Base-by-base conservation (phyloP, 2,797 vertebrate species). In the Myotis planiceps region DNA sequence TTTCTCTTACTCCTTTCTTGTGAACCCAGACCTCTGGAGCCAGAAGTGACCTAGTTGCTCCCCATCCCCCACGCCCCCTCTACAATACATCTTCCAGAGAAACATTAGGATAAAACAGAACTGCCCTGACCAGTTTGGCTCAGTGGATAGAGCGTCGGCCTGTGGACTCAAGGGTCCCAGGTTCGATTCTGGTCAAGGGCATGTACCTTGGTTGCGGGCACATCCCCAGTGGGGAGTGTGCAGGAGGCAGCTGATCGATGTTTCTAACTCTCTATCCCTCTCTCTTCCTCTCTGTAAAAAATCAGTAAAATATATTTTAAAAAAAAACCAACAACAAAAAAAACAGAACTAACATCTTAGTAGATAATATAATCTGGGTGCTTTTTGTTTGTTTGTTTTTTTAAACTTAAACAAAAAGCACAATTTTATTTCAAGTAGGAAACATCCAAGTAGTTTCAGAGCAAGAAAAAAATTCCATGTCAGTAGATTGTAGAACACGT, bases 371-470 rank as follows among this genome's bases (percentile, higher is more conserved):
- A 83, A 65, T 6, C n/a, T 25, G 65, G 15, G 5, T 16, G 13
- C 19, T 78, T 74, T 69, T n/a, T 58, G 42, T 34, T 16, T 58
- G 7, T 10, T 12, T 58, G 21, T 58, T 13, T 29, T 6, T 60
- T 60, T 14, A 87, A 92, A 88, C 81, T 55, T 51, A 47, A 79
- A 29, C 29, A 27, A 71, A 69, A 29, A 81, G 78, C n/a, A 45
- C 16, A 37, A 74, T 65, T 92, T 97, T 95, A 96, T 97, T 96
- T 95, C 58, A 96, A 86, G 71, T 79, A 85, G 25, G 90, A 83
- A 95, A 93, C 68, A 87, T 75, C 32, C 69, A 90, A 53, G 53
- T 76, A 90, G 55, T 68, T 82, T 90, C 53, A 65, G 58, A 87
- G 14, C 39, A 89, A 85, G 66, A 82, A 94, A 83, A 86, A 49